Base-by-base conservation (phyloP, 2,888 invertebrate species). In the Andricus curvator region DNA sequence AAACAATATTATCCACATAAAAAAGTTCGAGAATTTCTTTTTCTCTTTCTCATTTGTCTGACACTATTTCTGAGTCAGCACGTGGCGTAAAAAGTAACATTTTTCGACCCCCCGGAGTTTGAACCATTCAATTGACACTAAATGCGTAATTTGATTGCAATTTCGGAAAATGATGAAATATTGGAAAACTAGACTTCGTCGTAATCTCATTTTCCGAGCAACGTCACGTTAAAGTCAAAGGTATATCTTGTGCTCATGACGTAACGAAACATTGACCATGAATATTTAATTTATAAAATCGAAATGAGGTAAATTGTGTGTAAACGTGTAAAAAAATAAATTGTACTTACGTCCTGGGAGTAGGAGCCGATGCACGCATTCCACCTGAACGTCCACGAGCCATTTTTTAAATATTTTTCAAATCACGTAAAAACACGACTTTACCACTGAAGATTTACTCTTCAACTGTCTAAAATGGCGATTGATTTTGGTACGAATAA, bases 341-440 rank as follows among this genome's bases (percentile, higher is more conserved):
- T 33, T 65, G 33, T 67, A 88, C 90, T 91, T 88, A 93, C 92
- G 90, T 91, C 83, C 92, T 89, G 77, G 91, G 87, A 74, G 92
- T 90, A 81, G 92, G 91, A 80, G 85, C 89, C 17, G 91, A 83
- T 81, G 90, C 88, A 85, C 92, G 88, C 15, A 15, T 15, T 91
- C 91, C 91, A 87, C 92, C 48, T 48, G 48, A 48, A 48, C 48
- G 48, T 48, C 48, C 88, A 89, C 92, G 91, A 80, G 91, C 90
- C 93, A 93, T 91, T 77, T 70, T 68, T 80, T 83, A 82, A 70
- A 82, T 33, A 11, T 77, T 78, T 76, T 25, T 77, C 48, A 78
- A 56, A 48, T 78, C 41, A 56, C 44, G 80, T 33, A 65, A 4
- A 70, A 20, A 78, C 37, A 84, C 83, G 85, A 84, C 70, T 41